Evolutionary conservation across 1,140 invertebrate genomes (phyloP), one percentile per base, ranked within the genome.

Genomic region (Acyrthosiphon pisum): DNA sequence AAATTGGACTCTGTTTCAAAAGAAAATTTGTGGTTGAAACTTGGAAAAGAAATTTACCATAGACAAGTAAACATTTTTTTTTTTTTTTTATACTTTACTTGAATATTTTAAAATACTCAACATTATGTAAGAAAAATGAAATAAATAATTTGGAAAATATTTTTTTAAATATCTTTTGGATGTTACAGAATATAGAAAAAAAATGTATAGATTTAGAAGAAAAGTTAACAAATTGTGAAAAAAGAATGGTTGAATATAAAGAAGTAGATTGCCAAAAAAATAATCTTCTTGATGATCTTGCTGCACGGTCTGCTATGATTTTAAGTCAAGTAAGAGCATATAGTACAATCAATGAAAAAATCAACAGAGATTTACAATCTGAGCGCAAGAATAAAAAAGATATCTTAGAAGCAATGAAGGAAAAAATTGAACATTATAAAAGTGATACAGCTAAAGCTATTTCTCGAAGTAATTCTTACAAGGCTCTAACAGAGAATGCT

Each of bases 1-100:
- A 93, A 93, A 37, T 93, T 93, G 9, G 91, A 93, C 26, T 93
- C 91, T n/a, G 50, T 93, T 53, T 93, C 91, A 86, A 93, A 93
- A 93, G 91, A 93, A 56, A 93, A 93, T 93, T 84, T 93, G 50
- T 93, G 91, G 91, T 86, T 93, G 18, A 93, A 93, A 84, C 48
- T 93, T 0, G 91, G 91, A 93, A 84, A 93, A 44, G 91, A 93
- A 93, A 93, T 93, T 93, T 93, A 93, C 9, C 81, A 30, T 41
- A 93, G 91, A 86, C 91, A 93, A 84, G 91, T 93, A 93, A 81
- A 35, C 0, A 56, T 37, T 44, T 90, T 50, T 41, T 60, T 37
- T 44, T 90, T 50, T 41, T 60, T 90, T 30, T 41, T 3, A 22
- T 53, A 53, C n/a, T 88, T 3, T 4, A 44, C 18, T 46, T 48